Percentiles rank a stretch among this genome's conserved stretches.
Evolutionary conservation across 1,140 invertebrate species (phyloP).

Genomic region (Heliconius hermathena): DNA sequence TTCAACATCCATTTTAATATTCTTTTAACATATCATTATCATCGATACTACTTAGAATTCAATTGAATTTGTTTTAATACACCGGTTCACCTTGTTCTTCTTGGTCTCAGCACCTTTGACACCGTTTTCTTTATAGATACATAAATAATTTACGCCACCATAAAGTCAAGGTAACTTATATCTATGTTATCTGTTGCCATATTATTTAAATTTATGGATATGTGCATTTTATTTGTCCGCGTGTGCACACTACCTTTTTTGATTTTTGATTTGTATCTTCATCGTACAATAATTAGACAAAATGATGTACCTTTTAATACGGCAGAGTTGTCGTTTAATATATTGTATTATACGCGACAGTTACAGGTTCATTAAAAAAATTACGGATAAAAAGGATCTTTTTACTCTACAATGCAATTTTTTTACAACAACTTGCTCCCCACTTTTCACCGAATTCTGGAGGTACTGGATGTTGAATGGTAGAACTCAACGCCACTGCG

Average conservation of each 20-base stretch:
- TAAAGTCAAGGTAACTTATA: slow-evolving; percentile 16
- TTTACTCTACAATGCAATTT: no score
- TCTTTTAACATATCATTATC: not conserved
- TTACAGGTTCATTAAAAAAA: no score
- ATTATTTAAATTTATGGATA: slow-evolving; percentile 2
- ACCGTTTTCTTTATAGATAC: slow-evolving; percentile 29
- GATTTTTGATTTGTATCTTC: not conserved
- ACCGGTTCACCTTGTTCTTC: slow-evolving; percentile 33
- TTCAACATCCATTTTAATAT: not conserved
- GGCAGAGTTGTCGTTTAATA: no score
- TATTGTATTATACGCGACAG: no score
- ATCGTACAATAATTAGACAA: not conserved
- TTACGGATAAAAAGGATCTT: no score
- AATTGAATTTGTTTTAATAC: slow-evolving; percentile 15
- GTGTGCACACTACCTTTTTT: not conserved
- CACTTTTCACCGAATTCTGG: no score
- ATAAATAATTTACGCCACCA: slow-evolving; percentile 9
- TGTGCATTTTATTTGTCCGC: not conserved
- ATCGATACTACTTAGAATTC: slow-evolving; percentile 4
- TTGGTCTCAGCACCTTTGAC: slow-evolving; percentile 32
- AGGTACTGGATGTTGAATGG: no score
- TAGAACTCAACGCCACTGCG: no score
- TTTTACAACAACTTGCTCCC: no score
- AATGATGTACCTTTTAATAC: no score
- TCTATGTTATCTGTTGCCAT: not conserved